A percentile compares a stretch with the other conserved stretches of the same genome.
Evolutionary conservation across 2,797 vertebrate genomes (phyloP).

Genomic region (Ctenopoma multispine): DNA sequence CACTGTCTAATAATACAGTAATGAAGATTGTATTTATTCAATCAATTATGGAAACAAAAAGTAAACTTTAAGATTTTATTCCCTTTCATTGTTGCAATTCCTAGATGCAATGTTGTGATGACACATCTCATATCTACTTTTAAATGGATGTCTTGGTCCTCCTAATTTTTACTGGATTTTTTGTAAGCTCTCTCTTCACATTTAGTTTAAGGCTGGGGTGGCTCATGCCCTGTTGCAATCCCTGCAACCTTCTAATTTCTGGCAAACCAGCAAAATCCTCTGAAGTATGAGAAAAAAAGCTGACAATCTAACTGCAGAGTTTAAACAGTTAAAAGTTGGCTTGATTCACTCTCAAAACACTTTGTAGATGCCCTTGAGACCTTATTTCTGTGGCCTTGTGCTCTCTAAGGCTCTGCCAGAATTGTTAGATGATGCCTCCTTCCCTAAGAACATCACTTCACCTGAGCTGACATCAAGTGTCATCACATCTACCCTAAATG

Average conservation of each 20-base stretch:
- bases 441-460: slow-evolving; percentile 39
- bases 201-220: not conserved
- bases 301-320: slow-evolving; percentile 27
- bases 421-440: slow-evolving; percentile 25
- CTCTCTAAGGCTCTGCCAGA: slow-evolving; percentile 29
- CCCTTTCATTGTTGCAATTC: too few species aligned
- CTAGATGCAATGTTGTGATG: not conserved
- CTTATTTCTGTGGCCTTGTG: slow-evolving; percentile 37
- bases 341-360: slow-evolving; percentile 45
- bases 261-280: slow-evolving; percentile 20
- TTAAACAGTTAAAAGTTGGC: slow-evolving; percentile 33
- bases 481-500: slow-evolving; percentile 33
- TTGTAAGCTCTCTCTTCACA: not conserved
- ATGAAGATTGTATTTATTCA: not conserved
- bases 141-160: not conserved
- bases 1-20: not conserved
- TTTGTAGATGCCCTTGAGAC: slow-evolving; percentile 58
- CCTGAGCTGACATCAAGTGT: slow-evolving; percentile 40
- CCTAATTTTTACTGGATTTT: too few species aligned
- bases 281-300: slow-evolving; percentile 22
- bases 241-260: slow-evolving; percentile 12
- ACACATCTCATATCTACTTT: not conserved
- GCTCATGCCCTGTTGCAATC: too few species aligned
- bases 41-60: too few species aligned
- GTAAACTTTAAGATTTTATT: too few species aligned